A percentile compares a stretch with the other conserved stretches of the same genome.
Conservation (phyloP, 2,113 vertebrate species). For the Urocynchramus pylzowi region DNA sequence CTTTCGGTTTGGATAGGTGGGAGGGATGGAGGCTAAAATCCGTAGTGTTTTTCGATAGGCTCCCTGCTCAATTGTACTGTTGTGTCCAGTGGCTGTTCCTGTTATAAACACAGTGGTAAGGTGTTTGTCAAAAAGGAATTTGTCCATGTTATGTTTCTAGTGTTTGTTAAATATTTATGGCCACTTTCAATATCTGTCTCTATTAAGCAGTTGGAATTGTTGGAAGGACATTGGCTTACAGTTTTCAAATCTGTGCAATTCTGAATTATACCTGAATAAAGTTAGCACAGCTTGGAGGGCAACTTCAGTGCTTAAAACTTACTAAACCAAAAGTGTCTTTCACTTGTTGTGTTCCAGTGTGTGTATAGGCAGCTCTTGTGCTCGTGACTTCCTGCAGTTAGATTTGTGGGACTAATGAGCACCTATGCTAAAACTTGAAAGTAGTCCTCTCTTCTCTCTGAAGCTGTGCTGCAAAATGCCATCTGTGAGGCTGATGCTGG, state of each 20-base stretch:
- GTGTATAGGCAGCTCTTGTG: neutral
- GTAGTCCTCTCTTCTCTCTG: neutral
- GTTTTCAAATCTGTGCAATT: neutral
- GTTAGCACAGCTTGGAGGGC: neutral
- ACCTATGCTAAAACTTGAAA: neutral
- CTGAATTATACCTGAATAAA: neutral
- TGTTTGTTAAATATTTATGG: neutral
- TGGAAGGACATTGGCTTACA: neutral
- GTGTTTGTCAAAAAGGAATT: neutral
- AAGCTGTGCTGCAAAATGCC: neutral
- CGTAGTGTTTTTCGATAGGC: neutral
- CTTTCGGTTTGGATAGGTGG: neutral
- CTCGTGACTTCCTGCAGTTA: neutral
- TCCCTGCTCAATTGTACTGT: neutral
- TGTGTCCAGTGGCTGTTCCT: neutral
- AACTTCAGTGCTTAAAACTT: neutral
- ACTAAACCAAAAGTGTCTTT: neutral
- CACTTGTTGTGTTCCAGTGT: neutral
- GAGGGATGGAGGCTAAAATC: neutral
- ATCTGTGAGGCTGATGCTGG: neutral
- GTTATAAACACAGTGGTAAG: neutral
- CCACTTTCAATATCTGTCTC: neutral
- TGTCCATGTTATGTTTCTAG: neutral
- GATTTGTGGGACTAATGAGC: neutral
- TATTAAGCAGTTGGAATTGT: neutral